These are phyloP conservation scores for Euzophera pinguis DNA, from an alignment of 2,888 invertebrate species.

Conservation along the genomic window DNA sequence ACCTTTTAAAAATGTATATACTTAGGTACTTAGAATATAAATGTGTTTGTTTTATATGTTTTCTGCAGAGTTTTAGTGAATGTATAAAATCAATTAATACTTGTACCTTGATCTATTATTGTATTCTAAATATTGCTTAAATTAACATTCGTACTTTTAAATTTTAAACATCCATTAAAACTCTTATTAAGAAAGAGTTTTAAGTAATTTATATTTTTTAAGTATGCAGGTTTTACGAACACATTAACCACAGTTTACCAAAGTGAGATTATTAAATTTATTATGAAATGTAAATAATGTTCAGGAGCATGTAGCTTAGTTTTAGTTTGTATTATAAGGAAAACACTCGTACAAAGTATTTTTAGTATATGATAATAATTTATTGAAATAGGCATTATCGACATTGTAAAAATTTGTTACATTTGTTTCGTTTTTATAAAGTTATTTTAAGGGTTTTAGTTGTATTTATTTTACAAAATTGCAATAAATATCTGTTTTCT, in stretches of 20 bases:
- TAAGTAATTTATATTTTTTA: slow-evolving; percentile 18
- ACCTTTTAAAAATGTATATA: no score
- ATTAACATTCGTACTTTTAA: not conserved
- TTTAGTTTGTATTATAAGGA: slow-evolving; percentile 29
- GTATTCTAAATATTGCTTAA: not conserved
- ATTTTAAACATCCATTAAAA: not conserved
- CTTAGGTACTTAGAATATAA: no score
- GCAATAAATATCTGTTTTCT: slow-evolving; percentile 68
- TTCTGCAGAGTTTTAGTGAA: no score
- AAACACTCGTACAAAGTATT: slow-evolving; percentile 71
- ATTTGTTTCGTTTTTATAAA: slow-evolving; percentile 74
- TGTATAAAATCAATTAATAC: no score
- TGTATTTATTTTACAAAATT: slow-evolving; percentile 71
- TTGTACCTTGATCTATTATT: no score
- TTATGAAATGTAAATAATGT: slow-evolving; percentile 52
- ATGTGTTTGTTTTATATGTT: no score
- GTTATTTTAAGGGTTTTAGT: slow-evolving; percentile 60
- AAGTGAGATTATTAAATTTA: slow-evolving; percentile 79
- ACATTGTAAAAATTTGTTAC: slow-evolving; percentile 61
- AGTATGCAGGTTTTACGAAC: slow-evolving; percentile 40
- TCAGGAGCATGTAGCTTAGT: slow-evolving; percentile 27
- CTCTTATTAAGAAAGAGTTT: slow-evolving; percentile 10
- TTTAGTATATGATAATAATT: slow-evolving; percentile 54
- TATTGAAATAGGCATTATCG: slow-evolving; percentile 54
- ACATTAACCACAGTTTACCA: slow-evolving; percentile 80